These are phyloP conservation scores for Drosophila formosana DNA, from an alignment of 2,888 invertebrate genomes.

Conservation along the genomic window DNA sequence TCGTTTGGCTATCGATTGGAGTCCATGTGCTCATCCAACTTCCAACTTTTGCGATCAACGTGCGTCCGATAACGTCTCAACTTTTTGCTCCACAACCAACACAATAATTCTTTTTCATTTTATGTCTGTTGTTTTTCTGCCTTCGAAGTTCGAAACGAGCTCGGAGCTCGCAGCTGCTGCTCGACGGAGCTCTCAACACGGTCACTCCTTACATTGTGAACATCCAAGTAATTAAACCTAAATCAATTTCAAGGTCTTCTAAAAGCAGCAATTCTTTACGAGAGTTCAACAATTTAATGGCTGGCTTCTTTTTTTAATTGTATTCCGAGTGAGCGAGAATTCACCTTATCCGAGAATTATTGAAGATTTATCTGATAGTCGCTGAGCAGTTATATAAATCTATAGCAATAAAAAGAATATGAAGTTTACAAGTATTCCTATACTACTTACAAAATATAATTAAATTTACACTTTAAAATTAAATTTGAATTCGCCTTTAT, in stretches of 20 bases:
- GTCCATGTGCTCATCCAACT: slow-evolving; percentile 31
- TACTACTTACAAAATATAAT: no score
- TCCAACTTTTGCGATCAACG: slow-evolving; percentile 54
- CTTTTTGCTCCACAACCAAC: slow-evolving; percentile 36
- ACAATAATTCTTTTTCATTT: slow-evolving; percentile 15
- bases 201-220: slow-evolving; percentile 13
- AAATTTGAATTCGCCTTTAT: no score
- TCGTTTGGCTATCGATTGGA: slow-evolving; percentile 63
- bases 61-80: slow-evolving; percentile 50
- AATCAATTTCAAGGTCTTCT: slow-evolving; percentile 24
- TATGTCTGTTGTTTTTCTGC: not conserved
- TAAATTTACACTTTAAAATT: no score
- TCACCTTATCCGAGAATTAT: not conserved
- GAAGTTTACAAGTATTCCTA: no score
- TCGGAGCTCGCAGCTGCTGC: slow-evolving; percentile 2
- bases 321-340: not conserved
- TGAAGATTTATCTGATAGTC: no score
- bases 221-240: slow-evolving; percentile 17
- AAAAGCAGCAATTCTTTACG: not conserved
- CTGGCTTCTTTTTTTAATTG: not conserved
- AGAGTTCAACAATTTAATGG: slow-evolving; percentile 1
- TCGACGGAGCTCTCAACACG: not conserved
- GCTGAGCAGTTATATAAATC: no score
- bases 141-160: not conserved
- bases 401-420: no score